Percentiles rank a stretch among this genome's conserved stretches.
Conservation (phyloP, 1,140 invertebrate species). For the Zaprionus inermis region DNA sequence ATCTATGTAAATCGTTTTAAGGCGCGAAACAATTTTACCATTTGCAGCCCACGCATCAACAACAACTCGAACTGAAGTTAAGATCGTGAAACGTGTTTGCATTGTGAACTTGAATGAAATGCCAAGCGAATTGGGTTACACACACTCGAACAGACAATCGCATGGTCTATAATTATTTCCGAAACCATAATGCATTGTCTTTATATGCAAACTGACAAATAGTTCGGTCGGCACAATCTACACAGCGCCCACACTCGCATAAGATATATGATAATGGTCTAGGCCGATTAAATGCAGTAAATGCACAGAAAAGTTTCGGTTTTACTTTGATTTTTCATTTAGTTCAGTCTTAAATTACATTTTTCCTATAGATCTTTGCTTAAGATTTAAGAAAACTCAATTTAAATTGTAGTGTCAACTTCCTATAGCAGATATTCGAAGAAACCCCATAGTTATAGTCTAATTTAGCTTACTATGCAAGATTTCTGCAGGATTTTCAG, state of each 20-base stretch:
- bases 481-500: too few species aligned
- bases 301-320: background rate
- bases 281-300: background rate
- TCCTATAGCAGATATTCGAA: background rate
- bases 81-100: constrained; percentile 48
- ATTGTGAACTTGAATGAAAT: constrained; percentile 78
- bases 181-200: constrained; percentile 31
- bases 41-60: constrained; percentile 59
- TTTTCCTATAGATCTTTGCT: background rate
- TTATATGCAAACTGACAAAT: constrained; percentile 27
- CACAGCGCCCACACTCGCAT: background rate
- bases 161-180: constrained; percentile 51
- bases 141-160: constrained; percentile 44
- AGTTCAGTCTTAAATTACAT: background rate
- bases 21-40: constrained; percentile 76
- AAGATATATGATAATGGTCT: constrained; percentile 4
- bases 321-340: background rate
- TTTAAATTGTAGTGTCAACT: background rate
- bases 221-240: background rate
- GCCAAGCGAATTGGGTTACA: constrained; percentile 72
- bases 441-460: too few species aligned
- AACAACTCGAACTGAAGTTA: constrained; percentile 26
- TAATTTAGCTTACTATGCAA: too few species aligned
- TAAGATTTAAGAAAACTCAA: background rate
- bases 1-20: constrained; percentile 43